Evolutionary conservation across 2,888 invertebrate species (phyloP).

Genomic region (Spicauda simplicius): DNA sequence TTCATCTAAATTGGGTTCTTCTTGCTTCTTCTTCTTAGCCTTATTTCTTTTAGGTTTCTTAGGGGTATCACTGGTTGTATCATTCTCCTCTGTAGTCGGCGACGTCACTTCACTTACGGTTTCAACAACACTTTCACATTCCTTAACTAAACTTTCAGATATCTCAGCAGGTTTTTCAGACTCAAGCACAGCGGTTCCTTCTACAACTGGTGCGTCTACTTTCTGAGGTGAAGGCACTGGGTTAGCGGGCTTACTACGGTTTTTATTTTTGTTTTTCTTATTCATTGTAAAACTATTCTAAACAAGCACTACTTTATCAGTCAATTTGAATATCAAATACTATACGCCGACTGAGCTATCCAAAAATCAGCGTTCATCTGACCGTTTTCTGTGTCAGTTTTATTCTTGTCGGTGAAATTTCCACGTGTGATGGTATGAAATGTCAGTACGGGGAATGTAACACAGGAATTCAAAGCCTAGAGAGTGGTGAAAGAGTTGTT

Average conservation of each 20-base stretch:
- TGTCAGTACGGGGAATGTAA: conserved; percentile 57
- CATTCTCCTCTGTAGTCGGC: conserved; percentile 21
- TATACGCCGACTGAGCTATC: conserved; percentile 60
- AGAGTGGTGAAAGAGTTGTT: background rate
- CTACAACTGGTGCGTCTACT: conserved; percentile 36
- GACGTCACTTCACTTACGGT: conserved; percentile 24
- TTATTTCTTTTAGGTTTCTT: conserved; percentile 78
- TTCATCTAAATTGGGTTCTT: conserved; percentile 42
- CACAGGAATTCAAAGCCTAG: conserved; percentile 32
- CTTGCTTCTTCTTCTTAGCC: conserved; percentile 72
- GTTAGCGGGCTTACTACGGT: conserved; percentile 52
- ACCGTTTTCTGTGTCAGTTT: conserved; percentile 66
- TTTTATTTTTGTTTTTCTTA: conserved; percentile 71
- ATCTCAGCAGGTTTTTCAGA: background rate
- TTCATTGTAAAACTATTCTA: conserved; percentile 43
- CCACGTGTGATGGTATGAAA: conserved; percentile 65
- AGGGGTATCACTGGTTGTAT: conserved; percentile 51
- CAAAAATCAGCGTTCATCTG: conserved; percentile 73
- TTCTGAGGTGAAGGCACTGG: conserved; percentile 49
- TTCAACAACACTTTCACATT: conserved; percentile 36
- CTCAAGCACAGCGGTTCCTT: conserved; percentile 23
- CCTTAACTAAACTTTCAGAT: conserved; percentile 31
- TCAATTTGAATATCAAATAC: conserved; percentile 13
- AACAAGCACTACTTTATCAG: background rate
- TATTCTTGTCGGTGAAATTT: conserved; percentile 69